These are phyloP conservation scores for Triplophysa siluroides DNA, from an alignment of 2,113 vertebrate species.

Conservation along the genomic window DNA sequence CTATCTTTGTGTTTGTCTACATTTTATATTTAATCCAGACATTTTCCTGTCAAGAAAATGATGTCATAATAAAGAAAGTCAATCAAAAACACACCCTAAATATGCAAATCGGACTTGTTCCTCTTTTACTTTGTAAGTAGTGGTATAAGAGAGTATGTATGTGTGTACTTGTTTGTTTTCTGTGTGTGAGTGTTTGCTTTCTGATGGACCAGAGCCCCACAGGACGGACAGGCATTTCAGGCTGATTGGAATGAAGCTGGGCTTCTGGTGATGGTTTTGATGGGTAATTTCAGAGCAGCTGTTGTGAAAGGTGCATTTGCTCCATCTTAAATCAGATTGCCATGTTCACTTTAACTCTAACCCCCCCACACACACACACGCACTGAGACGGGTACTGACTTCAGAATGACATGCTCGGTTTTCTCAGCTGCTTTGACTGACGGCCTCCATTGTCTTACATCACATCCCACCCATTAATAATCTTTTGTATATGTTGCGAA, in stretches of 20 bases:
- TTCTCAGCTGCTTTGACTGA: conserved; percentile 17
- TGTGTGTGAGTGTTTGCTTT: not conserved
- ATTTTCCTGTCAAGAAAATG: not conserved
- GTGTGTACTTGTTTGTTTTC: not conserved
- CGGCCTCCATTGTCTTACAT: conserved; percentile 13
- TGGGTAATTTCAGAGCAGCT: conserved; percentile 54
- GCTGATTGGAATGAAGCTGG: conserved; percentile 39
- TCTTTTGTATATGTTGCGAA: conserved; percentile 17
- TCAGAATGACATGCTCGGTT: not conserved
- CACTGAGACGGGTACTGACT: not conserved
- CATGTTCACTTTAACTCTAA: conserved; percentile 48
- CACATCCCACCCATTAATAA: conserved; percentile 20
- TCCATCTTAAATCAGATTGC: conserved; percentile 47
- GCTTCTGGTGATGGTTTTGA: conserved; percentile 43
- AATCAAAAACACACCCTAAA: not conserved
- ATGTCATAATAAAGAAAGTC: not conserved
- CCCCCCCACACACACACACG: not conserved
- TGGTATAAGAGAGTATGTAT: not conserved
- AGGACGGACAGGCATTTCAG: conserved; percentile 31
- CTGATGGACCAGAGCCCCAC: not conserved
- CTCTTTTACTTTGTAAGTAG: not conserved
- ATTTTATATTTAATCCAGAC: not conserved
- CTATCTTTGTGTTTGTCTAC: not conserved
- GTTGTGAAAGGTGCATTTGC: conserved; percentile 52
- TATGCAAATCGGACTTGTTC: not conserved